Base-by-base conservation (phyloP, 2,113 vertebrate species). In the Brachionichthys hirsutus region DNA sequence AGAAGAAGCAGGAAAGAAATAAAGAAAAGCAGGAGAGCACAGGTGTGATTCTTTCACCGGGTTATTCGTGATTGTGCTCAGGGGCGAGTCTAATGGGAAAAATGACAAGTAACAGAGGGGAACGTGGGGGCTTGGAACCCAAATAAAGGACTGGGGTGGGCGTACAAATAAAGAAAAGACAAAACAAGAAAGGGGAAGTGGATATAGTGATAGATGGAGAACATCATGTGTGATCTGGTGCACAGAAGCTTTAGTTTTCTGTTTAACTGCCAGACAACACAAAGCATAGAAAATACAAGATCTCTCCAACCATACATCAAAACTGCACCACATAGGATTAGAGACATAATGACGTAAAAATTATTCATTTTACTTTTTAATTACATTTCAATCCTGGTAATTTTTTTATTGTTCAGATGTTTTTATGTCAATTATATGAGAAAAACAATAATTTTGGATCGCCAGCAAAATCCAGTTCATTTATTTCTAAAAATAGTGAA, bases 31-130 rank as follows among this genome's bases (percentile, higher is more conserved):
- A 34, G 0, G n/a, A 68, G 77, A 79, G 72, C 77, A 59, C 87
- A 84, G 82, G 82, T 87, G 84, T 20, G 50, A 54, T 60, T 72
- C 67, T 74, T 56, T 73, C 67, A 77, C 75, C 80, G 53, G 65
- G 56, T 78, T 76, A 86, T 86, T 84, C 72, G 63, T 60, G 68
- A 75, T 60, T 75, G 71, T 77, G 70, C 75, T 75, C 58, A 38
- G 63, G 53, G 74, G 79, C 80, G 68, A 64, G 41, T 62, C 70
- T 73, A 80, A 83, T 80, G 77, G 70, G 46, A 80, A 73, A 82
- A 73, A 79, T 77, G 79, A 79, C 67, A 70, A 62, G 64, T 14
- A 62, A 47, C 55, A 43, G 38, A 51, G 58, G 49, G 22, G 50
- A 30, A 54, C 63, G 59, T 73, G 52, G 49, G 64, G 47, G 40